Evolutionary conservation across 2,888 invertebrate genomes (phyloP).

Genomic region (Trissoscelio sp.): DNA sequence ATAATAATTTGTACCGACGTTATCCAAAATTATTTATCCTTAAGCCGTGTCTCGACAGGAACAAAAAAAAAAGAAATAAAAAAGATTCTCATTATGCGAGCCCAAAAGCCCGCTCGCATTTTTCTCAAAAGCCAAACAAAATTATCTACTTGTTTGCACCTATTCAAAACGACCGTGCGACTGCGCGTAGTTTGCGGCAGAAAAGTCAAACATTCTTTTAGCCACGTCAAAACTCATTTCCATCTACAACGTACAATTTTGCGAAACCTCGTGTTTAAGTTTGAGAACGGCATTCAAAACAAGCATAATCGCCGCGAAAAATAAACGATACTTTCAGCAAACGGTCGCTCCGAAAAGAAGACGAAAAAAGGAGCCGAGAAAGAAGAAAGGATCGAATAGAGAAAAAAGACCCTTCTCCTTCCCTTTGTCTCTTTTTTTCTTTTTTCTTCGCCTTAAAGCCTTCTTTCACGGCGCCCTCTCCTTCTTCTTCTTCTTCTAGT

Average conservation of each 20-base stretch:
- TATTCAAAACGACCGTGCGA: conserved; percentile 20
- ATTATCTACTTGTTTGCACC: conserved; percentile 18
- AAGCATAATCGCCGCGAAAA: conserved; percentile 49
- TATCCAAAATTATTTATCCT: neutral
- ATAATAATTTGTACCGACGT: conserved; percentile 32
- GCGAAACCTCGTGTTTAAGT: conserved; percentile 56
- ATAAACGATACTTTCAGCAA: conserved; percentile 45
- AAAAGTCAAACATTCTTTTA: conserved; percentile 59
- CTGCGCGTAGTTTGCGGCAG: conserved; percentile 46
- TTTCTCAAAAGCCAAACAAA: conserved; percentile 40
- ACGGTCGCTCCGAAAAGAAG: conserved; percentile 32
- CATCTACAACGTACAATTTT: conserved; percentile 58
- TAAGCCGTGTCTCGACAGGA: neutral
- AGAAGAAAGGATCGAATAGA: conserved; percentile 2
- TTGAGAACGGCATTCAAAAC: conserved; percentile 54
- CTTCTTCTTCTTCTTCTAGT: conserved; percentile 56
- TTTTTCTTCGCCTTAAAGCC: conserved; percentile 29
- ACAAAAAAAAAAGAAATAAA: neutral
- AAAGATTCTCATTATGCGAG: neutral
- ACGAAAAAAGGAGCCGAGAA: neutral
- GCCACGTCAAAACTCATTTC: conserved; percentile 55
- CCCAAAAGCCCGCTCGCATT: neutral
- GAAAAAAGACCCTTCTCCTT: conserved; percentile 10
- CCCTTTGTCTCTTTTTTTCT: conserved; percentile 38
- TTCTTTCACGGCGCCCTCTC: conserved; percentile 73